phyloP scores from a whole-genome alignment of 2,797 vertebrate species.

The Chiroxiphia lanceolata region DNA sequence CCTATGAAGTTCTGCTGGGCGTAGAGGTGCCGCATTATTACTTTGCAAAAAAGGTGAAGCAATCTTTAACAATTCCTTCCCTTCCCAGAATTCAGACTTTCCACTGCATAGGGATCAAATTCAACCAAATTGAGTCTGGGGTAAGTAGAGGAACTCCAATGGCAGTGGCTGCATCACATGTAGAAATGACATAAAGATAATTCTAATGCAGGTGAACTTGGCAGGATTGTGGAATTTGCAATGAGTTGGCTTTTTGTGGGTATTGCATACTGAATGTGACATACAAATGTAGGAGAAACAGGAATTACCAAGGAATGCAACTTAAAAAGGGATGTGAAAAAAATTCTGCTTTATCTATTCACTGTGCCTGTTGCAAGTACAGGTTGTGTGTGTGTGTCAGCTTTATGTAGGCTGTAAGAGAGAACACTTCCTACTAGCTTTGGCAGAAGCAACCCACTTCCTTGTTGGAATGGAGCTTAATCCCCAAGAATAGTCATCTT shows the following conservation, averaged over 20 bases:
- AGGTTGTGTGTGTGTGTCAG: background rate
- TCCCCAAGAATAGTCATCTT: background rate
- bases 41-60: slow-evolving; percentile 90
- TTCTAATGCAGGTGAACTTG: background rate
- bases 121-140: background rate
- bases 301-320: background rate
- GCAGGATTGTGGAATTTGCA: background rate
- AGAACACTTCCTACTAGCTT: background rate
- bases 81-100: background rate
- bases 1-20: slow-evolving; percentile 85
- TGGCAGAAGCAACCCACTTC: background rate
- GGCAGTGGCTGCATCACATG: background rate
- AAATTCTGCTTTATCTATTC: background rate
- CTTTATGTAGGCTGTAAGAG: fast-evolving
- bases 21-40: slow-evolving; percentile 92
- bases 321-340: background rate
- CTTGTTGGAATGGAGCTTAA: background rate
- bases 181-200: background rate
- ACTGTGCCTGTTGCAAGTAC: background rate
- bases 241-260: background rate
- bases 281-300: background rate
- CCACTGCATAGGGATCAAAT: background rate
- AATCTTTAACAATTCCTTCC: background rate
- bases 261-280: background rate
- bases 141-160: background rate